Base-by-base conservation (phyloP, 2,797 vertebrate species). In the Danio kyathit region DNA sequence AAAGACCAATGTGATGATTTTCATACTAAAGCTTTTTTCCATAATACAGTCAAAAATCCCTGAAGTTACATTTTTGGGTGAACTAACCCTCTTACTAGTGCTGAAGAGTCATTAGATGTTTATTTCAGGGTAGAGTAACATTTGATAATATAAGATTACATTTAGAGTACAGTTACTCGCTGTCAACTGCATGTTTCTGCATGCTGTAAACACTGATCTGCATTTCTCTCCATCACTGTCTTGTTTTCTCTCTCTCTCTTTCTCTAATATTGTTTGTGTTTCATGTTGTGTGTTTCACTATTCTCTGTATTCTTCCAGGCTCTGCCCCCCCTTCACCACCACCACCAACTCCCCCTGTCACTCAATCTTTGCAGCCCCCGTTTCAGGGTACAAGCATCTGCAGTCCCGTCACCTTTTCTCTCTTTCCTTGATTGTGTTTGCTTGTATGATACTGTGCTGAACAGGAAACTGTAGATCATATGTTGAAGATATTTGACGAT, bases 351-450 rank as follows among this genome's bases (percentile, higher is more conserved):
- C 93, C 89, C 91, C 93, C 94, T 92, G 88, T 93, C 93, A 93
- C 89, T 87, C 91, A 93, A 84, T 92, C 92, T 93, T 91, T 91
- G 84, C 90, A 89, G 87, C 90, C 93, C 93, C 88, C 90, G 82
- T 92, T 93, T 91, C 92, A 92, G 92, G 95, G 95, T 95, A 96
- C 93, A 94, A 92, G 88, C 90, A 92, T 7, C 92, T 92, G 86
- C 87, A 84, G 65, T 84, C 19, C 65, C 13, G 11, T 59, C 57
- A 10, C 10, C 48, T 61, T 40, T 63, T 56, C 63, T 74, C 40
- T 54, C 29, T 13, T 51, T 65, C 46, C 43, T 77, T 38, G 12
- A 54, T 57, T 64, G 10, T 61, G 29, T 38, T 21, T 48, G 21
- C 51, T 40, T 61, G 52, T 73, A 5, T 65, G 17, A 51, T 40